phyloP scores from a whole-genome alignment of 2,888 invertebrate genomes.

The Apamea sordens region DNA sequence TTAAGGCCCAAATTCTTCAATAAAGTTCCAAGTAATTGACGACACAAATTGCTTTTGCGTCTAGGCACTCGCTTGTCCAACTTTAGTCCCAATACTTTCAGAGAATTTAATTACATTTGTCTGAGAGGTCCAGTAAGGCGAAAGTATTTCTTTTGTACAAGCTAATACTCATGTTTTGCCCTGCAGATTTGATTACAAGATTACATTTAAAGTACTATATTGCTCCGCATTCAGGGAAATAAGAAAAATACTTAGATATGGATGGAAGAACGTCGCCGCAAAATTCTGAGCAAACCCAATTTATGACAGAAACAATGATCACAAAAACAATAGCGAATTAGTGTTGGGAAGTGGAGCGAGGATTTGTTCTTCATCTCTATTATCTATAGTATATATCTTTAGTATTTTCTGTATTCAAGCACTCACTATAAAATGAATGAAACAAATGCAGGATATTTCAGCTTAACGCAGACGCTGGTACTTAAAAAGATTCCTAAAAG shows the following conservation, averaged over 20 bases:
- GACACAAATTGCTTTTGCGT: slow-evolving; percentile 58
- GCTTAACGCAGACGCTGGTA: slow-evolving; percentile 8
- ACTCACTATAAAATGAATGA: slow-evolving; percentile 6
- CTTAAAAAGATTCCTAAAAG: slow-evolving; percentile 41
- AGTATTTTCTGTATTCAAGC: slow-evolving; percentile 13
- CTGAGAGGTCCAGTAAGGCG: slow-evolving; percentile 65
- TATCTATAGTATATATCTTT: background rate
- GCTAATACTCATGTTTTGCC: slow-evolving; percentile 69
- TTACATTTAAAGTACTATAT: slow-evolving; percentile 65
- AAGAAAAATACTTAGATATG: slow-evolving; percentile 33
- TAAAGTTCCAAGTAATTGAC: slow-evolving; percentile 53
- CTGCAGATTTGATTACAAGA: slow-evolving; percentile 69
- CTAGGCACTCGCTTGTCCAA: slow-evolving; percentile 37
- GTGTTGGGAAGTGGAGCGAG: slow-evolving; percentile 15
- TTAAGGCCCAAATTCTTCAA: slow-evolving; percentile 41
- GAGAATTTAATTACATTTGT: slow-evolving; percentile 79
- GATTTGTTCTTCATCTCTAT: background rate
- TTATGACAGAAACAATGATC: slow-evolving; percentile 48
- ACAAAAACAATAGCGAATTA: slow-evolving; percentile 44
- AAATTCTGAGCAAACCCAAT: slow-evolving; percentile 42
- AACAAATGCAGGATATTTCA: background rate
- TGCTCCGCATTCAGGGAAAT: slow-evolving; percentile 25
- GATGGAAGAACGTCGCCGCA: slow-evolving; percentile 22
- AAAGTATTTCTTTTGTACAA: slow-evolving; percentile 72
- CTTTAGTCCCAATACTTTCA: slow-evolving; percentile 66